These are phyloP conservation scores for Tethea ocularis DNA, from an alignment of 2,888 invertebrate species.

Conservation along the genomic window DNA sequence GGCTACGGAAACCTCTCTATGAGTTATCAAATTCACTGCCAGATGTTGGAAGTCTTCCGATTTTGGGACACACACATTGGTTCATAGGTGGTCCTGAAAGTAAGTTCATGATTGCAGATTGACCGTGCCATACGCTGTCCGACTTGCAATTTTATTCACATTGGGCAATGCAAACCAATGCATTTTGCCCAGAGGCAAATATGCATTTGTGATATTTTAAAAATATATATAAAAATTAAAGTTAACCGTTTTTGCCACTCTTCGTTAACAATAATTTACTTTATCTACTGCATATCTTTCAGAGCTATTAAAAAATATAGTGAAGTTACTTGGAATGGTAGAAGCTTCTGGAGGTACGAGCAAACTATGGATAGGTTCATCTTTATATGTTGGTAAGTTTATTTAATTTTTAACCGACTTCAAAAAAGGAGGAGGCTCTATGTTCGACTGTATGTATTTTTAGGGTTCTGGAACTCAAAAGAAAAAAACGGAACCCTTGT, in stretches of 20 bases:
- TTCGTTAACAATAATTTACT: neutral
- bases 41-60: conserved; percentile 50
- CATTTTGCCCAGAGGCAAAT: no score
- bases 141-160: no score
- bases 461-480: no score
- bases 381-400: conserved; percentile 59
- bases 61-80: conserved; percentile 68
- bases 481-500: no score
- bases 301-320: conserved; percentile 59
- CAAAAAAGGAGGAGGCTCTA: no score
- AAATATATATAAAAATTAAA: no score
- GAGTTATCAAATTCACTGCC: conserved; percentile 53
- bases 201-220: no score
- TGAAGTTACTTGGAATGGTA: conserved; percentile 33
- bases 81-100: conserved; percentile 70
- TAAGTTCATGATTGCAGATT: conserved; percentile 37
- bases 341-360: conserved; percentile 44
- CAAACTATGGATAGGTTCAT: conserved; percentile 64
- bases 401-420: neutral
- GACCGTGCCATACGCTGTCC: no score
- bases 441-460: no score
- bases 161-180: no score
- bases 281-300: conserved; percentile 29
- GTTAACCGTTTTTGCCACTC: neutral
- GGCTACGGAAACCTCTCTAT: conserved; percentile 52